Conservation (phyloP, 2,888 invertebrate species). For the Philopedon plagiatum region DNA sequence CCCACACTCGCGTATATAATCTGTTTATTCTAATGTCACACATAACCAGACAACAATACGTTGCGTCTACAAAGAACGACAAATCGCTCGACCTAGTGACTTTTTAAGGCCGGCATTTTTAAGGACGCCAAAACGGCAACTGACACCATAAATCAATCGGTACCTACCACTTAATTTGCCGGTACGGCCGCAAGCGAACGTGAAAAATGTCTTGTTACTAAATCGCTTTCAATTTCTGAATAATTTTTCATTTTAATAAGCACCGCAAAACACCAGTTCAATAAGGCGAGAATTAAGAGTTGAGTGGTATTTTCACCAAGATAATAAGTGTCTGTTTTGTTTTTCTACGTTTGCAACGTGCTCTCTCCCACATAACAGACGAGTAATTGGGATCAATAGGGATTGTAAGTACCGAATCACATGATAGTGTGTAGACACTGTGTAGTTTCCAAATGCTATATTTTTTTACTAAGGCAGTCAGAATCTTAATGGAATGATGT, state of each 20-base stretch:
- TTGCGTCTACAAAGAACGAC: neutral
- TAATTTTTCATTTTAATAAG: neutral
- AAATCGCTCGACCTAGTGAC: conserved; percentile 35
- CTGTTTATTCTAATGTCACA: conserved; percentile 10
- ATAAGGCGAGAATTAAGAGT: no score
- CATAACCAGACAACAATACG: conserved; percentile 13
- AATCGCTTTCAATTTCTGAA: neutral
- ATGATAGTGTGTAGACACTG: no score
- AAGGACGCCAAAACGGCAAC: conserved; percentile 21
- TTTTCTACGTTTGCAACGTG: no score
- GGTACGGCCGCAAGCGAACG: neutral
- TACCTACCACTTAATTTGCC: conserved; percentile 28
- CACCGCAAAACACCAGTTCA: neutral
- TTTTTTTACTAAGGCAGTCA: no score
- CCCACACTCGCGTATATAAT: neutral
- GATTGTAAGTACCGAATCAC: no score
- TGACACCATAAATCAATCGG: conserved; percentile 12
- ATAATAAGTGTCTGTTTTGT: no score
- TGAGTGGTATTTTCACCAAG: no score
- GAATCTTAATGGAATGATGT: no score
- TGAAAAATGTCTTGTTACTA: neutral
- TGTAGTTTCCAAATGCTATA: no score
- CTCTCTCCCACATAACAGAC: no score
- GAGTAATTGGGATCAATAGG: no score
- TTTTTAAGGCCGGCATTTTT: conserved; percentile 21